These are phyloP conservation scores for Drosophila parabipectinata DNA, from an alignment of 1,140 invertebrate genomes.

Conservation along the genomic window DNA sequence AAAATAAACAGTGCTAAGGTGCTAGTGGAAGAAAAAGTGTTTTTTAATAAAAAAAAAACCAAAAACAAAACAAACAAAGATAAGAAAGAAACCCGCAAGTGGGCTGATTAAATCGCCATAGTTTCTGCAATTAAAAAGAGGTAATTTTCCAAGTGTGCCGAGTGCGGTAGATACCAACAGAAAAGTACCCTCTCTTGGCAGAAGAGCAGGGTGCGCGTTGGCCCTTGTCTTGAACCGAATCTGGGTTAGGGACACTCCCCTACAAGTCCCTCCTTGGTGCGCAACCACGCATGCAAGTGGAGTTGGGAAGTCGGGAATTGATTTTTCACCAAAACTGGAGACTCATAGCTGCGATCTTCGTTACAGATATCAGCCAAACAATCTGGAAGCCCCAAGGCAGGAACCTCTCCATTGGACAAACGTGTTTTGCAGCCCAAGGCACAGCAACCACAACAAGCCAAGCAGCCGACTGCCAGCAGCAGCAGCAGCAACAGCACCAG, in stretches of 20 bases:
- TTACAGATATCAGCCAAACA: constrained; percentile 83
- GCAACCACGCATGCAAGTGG: constrained; percentile 6
- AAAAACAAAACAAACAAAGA: constrained; percentile 46
- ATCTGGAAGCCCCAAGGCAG: constrained; percentile 74
- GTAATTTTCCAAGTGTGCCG: constrained; percentile 53
- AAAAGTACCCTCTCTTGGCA: background rate
- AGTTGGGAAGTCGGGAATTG: constrained; percentile 50
- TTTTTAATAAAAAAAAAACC: background rate
- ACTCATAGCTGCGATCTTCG: constrained; percentile 8
- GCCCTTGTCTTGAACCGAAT: constrained; percentile 41
- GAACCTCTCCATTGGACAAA: constrained; percentile 83
- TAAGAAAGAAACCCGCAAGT: constrained; percentile 41
- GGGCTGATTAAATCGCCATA: constrained; percentile 10
- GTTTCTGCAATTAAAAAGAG: constrained; percentile 41
- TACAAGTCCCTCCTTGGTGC: constrained; percentile 7
- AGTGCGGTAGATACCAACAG: background rate
- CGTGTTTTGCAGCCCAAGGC: constrained; percentile 84
- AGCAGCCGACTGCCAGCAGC: constrained; percentile 50
- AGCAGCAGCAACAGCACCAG: background rate
- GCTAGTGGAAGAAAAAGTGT: constrained; percentile 16
- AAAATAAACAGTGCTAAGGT: constrained; percentile 31
- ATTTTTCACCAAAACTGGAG: constrained; percentile 46
- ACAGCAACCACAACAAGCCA: constrained; percentile 72
- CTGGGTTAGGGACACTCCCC: constrained; percentile 76
- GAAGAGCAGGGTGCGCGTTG: constrained; percentile 9